Base-by-base conservation (phyloP, 2,888 invertebrate genomes). In the Drosophila anceps region DNA sequence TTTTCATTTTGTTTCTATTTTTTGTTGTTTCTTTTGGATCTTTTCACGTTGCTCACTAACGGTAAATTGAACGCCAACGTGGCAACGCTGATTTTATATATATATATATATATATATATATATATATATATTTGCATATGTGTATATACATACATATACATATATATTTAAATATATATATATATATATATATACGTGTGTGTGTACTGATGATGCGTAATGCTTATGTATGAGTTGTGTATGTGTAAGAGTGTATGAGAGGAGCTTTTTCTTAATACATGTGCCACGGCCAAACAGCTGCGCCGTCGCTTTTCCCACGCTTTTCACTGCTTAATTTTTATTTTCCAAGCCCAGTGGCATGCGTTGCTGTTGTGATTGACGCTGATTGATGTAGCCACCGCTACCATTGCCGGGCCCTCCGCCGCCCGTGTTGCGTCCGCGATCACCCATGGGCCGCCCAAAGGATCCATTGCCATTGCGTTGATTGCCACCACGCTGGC, bases 301-400 rank as follows among this genome's bases (percentile, higher is more conserved):
- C 64, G 66, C 53, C 63, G 53, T 60, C 51, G 73, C 53, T 51
- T 43, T 54, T 39, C 50, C 48, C 33, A 48, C 62, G 64, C 43
- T 64, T 48, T 57, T 44, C 50, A 24, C 37, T 66, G 62, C 65
- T 83, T 76, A 91, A 76, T 91, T 91, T 81, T 91, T 91, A 62
- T 91, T 91, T 70, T 91, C 91, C 82, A 90, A 66, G 35, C 85
- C 74, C 41, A 88, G 73, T 35, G 87, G 89, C 73, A 89, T 62
- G 51, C 87, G 88, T 46, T 88, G 90, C 46, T 76, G 76, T 76
- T 88, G 85, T 35, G 82, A 69, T 64, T 79, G 90, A 27, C 80
- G 88, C 58, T 89, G 88, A 70, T 90, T 92, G 53, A 92, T 90
- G 63, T 92, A 92, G 54, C 92, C 85, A 33, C 84, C 81, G 33